Percentiles rank a stretch among this genome's conserved stretches.
phyloP scores from a whole-genome alignment of 1,140 invertebrate genomes.

The Diuraphis noxia region DNA sequence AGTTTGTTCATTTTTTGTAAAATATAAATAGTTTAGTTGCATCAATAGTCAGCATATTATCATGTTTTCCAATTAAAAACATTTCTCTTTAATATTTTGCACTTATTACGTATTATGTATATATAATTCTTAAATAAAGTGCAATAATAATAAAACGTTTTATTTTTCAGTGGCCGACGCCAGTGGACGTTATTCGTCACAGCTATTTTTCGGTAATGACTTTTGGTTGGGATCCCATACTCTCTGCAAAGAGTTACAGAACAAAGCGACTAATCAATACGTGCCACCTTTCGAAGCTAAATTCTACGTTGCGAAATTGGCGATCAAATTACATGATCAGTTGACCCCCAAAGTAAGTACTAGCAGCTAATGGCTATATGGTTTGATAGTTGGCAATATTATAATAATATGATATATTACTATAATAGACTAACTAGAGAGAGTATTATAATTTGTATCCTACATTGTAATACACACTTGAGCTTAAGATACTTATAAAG shows the following conservation, averaged over 20 bases:
- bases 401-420: neutral
- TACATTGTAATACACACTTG: neutral
- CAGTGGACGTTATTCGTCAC: constrained; percentile 78
- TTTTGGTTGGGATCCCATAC: constrained; percentile 78
- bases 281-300: constrained; percentile 66
- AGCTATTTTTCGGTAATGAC: constrained; percentile 79
- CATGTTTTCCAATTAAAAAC: neutral
- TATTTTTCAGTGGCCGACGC: constrained; percentile 74
- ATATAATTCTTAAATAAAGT: neutral
- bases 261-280: constrained; percentile 61
- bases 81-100: neutral
- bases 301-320: constrained; percentile 71
- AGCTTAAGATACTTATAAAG: neutral
- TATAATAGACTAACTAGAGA: neutral
- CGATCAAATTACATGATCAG: constrained; percentile 66
- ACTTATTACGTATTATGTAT: neutral
- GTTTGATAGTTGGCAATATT: neutral
- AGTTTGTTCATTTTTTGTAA: neutral
- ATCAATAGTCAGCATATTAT: neutral
- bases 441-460: too few relatives aligned
- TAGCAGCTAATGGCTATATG: constrained; percentile 55
- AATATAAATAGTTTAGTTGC: neutral
- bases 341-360: constrained; percentile 68
- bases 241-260: constrained; percentile 62
- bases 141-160: neutral